phyloP scores from a whole-genome alignment of 2,888 invertebrate genomes.

The Machimus rusticus region DNA sequence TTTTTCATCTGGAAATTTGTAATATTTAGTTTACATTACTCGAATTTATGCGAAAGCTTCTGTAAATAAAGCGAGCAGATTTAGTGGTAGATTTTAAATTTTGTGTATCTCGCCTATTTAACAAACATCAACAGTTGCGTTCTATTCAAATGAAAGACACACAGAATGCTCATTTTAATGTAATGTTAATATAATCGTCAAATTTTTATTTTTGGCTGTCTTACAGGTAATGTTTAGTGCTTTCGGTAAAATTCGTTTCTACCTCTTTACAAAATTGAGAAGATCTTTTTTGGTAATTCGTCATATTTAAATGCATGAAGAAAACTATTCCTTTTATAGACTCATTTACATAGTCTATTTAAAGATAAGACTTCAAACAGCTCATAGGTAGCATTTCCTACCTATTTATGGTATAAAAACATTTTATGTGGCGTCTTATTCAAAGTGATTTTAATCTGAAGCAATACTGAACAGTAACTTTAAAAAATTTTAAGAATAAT shows the following conservation, averaged over 20 bases:
- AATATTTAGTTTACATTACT: background rate
- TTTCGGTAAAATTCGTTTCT: background rate
- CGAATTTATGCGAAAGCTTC: background rate
- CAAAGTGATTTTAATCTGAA: no score
- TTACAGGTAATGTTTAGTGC: background rate
- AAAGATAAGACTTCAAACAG: background rate
- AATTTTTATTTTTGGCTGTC: background rate
- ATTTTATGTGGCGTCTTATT: no score
- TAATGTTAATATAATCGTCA: background rate
- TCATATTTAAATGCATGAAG: no score
- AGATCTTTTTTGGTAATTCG: no score
- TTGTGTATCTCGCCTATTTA: background rate
- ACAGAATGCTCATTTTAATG: no score
- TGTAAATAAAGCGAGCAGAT: background rate
- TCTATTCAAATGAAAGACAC: background rate
- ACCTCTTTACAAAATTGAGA: no score
- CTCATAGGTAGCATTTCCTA: background rate
- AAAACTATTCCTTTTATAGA: no score
- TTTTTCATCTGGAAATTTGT: background rate
- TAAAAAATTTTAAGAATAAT: no score
- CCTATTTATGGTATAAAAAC: no score
- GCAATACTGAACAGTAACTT: no score
- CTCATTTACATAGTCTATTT: background rate
- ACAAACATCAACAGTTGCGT: background rate
- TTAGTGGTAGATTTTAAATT: background rate